Evolutionary conservation across 2,888 invertebrate species (phyloP).

Genomic region (Nephrotoma guestfalica): DNA sequence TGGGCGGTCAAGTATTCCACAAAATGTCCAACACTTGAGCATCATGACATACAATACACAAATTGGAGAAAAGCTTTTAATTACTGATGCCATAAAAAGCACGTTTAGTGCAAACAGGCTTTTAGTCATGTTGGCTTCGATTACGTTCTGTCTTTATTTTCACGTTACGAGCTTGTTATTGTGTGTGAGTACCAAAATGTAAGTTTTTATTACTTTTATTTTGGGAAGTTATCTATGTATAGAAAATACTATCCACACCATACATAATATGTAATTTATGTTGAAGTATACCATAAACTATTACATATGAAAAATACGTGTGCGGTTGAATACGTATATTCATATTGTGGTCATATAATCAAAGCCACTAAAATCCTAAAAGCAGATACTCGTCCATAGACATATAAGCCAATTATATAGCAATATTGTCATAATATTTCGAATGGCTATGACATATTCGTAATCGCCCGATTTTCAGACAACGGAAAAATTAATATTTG

Average conservation of each 20-base stretch:
- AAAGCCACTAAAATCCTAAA: background rate
- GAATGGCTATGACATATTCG: background rate
- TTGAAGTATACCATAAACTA: too few relatives aligned
- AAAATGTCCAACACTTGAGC: too few relatives aligned
- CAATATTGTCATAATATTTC: background rate
- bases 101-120: too few relatives aligned
- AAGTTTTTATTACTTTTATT: background rate
- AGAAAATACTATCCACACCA: background rate
- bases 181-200: background rate
- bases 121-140: too few relatives aligned
- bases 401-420: background rate
- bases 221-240: background rate
- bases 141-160: too few relatives aligned
- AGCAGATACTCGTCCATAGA: background rate
- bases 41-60: too few relatives aligned
- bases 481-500: background rate
- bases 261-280: too few relatives aligned
- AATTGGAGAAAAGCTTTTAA: too few relatives aligned
- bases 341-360: background rate
- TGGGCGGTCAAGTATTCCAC: too few relatives aligned
- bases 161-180: too few relatives aligned
- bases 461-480: background rate
- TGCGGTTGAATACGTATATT: background rate
- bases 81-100: too few relatives aligned
- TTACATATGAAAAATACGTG: background rate